These are phyloP conservation scores for Thamnaconus septentrionalis DNA, from an alignment of 2,113 vertebrate species.

Conservation along the genomic window DNA sequence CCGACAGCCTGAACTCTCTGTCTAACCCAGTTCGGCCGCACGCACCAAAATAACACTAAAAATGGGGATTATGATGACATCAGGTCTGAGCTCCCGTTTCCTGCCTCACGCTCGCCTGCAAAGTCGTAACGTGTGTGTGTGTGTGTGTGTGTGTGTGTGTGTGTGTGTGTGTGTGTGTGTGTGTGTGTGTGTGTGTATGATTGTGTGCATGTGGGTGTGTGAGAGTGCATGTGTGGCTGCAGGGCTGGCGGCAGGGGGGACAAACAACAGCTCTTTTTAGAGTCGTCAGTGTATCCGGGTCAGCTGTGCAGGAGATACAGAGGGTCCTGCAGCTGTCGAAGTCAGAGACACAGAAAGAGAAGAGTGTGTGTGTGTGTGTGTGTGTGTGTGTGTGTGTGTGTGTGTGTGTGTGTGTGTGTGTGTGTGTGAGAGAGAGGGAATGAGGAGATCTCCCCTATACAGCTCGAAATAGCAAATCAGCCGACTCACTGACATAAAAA, in stretches of 20 bases:
- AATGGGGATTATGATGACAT: conserved; percentile 23
- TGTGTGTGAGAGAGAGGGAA: neutral
- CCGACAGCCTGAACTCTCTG: no score
- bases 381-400: no score
- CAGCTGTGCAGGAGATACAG: conserved; percentile 58
- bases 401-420: no score
- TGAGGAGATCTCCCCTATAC: conserved; percentile 41
- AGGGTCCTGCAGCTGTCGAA: conserved; percentile 57
- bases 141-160: no score
- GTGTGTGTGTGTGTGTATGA: neutral
- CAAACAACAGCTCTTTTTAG: conserved; percentile 66
- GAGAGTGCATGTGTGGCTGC: neutral
- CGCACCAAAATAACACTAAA: conserved; percentile 8
- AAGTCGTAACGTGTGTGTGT: no score
- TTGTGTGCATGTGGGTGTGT: no score
- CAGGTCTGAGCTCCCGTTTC: conserved; percentile 10
- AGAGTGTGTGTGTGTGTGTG: neutral
- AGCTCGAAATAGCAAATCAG: conserved; percentile 23
- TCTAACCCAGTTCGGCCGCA: no score
- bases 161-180: no score
- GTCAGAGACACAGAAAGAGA: conserved; percentile 2
- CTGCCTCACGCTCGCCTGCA: neutral
- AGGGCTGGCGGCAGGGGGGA: neutral
- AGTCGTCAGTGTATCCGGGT: conserved; percentile 46
- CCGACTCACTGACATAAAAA: conserved; percentile 24